These are phyloP conservation scores for Morbakka virulenta DNA, from an alignment of 30 jellyfish, hydroid and myxozoan genomes.

Conservation along the genomic window DNA sequence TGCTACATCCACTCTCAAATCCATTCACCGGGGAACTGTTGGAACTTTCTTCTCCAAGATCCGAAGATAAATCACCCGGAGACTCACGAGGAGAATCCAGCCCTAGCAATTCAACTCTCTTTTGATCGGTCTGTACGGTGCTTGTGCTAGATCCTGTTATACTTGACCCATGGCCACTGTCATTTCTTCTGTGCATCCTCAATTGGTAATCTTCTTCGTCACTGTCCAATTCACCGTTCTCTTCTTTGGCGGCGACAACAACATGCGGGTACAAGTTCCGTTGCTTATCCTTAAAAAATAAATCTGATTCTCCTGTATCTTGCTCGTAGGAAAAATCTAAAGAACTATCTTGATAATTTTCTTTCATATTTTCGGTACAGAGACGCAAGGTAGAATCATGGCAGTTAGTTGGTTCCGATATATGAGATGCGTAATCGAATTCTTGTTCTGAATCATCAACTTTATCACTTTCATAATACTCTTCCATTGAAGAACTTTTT, in stretches of 20 bases:
- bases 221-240: conserved; percentile 71
- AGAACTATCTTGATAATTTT: too few relatives aligned
- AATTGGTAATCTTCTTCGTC: conserved; percentile 87
- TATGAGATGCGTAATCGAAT: too few relatives aligned
- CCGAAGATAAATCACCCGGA: neutral
- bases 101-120: conserved; percentile 11
- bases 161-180: conserved; percentile 97
- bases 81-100: neutral
- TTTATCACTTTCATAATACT: too few relatives aligned
- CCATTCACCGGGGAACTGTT: neutral
- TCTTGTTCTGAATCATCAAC: too few relatives aligned
- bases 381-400: too few relatives aligned
- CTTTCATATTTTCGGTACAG: too few relatives aligned
- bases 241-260: conserved; percentile 64
- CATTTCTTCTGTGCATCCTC: conserved; percentile 70
- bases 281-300: neutral
- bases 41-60: neutral
- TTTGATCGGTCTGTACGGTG: conserved; percentile 26
- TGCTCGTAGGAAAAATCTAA: neutral
- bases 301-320: neutral
- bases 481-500: too few relatives aligned
- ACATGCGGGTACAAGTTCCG: conserved; percentile 78
- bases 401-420: too few relatives aligned
- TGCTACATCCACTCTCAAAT: neutral
- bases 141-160: conserved; percentile 48